Conservation (phyloP, 1,140 invertebrate genomes). For the Micrasema longulum region DNA sequence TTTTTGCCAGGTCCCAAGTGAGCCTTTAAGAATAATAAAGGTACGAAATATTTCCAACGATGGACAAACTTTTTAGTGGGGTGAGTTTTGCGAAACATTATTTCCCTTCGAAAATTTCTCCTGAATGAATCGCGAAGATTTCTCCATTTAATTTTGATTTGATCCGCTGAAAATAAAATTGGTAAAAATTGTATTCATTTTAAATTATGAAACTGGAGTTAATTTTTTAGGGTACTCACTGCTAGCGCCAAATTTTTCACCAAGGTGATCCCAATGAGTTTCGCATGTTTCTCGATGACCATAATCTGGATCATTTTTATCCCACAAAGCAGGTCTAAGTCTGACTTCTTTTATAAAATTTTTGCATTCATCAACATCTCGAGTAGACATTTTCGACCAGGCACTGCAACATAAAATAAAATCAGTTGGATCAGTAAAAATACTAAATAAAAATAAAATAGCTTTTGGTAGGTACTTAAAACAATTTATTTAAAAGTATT, state of each 20-base stretch:
- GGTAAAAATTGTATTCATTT: not conserved
- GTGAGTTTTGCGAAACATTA: conserved; percentile 13
- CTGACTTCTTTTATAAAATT: conserved; percentile 40
- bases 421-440: too few species aligned
- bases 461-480: too few species aligned
- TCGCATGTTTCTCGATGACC: conserved; percentile 1
- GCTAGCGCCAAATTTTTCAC: conserved; percentile 15
- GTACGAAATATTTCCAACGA: conserved; percentile 29
- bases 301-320: conserved; percentile 21
- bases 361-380: conserved; percentile 27
- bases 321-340: conserved; percentile 37
- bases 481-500: too few species aligned
- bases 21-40: conserved; percentile 16
- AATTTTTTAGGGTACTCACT: too few species aligned
- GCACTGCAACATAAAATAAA: too few species aligned
- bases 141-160: conserved; percentile 35
- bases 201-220: not conserved
- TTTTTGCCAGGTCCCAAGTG: conserved; percentile 5
- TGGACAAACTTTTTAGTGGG: conserved; percentile 2
- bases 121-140: conserved; percentile 29
- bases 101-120: conserved; percentile 17
- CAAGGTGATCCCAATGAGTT: conserved; percentile 21
- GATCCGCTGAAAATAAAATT: conserved; percentile 12
- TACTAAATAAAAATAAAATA: too few species aligned
- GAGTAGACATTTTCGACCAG: too few species aligned